Evolutionary conservation across 2,113 vertebrate species (phyloP).

Genomic region (Irena cyanogastra): DNA sequence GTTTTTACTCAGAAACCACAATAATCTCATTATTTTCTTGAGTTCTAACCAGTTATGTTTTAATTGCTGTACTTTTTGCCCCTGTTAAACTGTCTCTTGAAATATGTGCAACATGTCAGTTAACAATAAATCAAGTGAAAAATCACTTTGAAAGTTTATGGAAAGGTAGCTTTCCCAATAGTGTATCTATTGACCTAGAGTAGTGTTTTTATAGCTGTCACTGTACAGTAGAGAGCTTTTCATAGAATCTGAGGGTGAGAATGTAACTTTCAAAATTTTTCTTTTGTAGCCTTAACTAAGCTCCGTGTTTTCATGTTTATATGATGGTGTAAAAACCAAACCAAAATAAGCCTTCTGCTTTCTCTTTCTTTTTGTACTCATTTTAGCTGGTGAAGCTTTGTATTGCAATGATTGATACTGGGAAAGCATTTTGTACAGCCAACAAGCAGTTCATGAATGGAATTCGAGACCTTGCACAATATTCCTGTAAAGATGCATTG

Average conservation of each 20-base stretch:
- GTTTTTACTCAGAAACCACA: background rate
- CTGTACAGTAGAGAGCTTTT: background rate
- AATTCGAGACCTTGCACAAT: conserved; percentile 91
- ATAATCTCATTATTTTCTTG: background rate
- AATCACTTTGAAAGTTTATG: background rate
- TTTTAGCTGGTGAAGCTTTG: conserved; percentile 94
- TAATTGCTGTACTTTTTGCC: background rate
- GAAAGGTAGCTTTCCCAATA: background rate
- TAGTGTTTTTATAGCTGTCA: background rate
- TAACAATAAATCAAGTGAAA: background rate
- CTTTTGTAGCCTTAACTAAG: background rate
- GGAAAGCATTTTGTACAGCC: conserved; percentile 93
- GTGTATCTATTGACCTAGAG: background rate
- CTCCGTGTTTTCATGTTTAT: background rate
- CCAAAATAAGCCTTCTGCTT: background rate
- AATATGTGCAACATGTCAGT: background rate
- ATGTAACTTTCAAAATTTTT: background rate
- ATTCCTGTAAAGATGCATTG: conserved; percentile 89
- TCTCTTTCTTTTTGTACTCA: background rate
- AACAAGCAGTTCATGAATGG: conserved; percentile 97
- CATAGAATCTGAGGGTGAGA: background rate
- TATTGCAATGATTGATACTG: conserved; percentile 96
- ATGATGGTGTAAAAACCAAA: background rate
- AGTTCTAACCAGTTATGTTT: background rate
- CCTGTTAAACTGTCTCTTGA: background rate